Percentiles rank a stretch among this genome's conserved stretches.
Conservation (phyloP, 2,888 invertebrate species). For the Drosophila planitibia region DNA sequence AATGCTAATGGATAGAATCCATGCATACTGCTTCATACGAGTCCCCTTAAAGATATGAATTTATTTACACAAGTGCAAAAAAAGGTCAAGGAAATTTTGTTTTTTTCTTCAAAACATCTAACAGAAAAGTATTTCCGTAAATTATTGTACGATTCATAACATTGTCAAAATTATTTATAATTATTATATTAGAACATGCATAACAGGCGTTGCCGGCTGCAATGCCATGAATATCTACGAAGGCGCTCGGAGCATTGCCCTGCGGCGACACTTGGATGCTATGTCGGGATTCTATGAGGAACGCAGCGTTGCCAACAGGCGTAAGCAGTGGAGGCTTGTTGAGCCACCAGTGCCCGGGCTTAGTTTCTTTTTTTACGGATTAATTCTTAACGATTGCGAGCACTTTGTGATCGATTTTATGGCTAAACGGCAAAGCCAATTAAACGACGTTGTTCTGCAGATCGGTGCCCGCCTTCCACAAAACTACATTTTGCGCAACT, state of each 20-base stretch:
- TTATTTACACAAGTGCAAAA: background rate
- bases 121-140: background rate
- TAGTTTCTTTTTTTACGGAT: constrained; percentile 62
- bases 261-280: constrained; percentile 53
- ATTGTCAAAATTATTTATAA: constrained; percentile 23
- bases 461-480: constrained; percentile 91
- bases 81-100: background rate
- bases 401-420: constrained; percentile 64
- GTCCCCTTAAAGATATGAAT: background rate
- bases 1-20: background rate
- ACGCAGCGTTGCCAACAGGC: constrained; percentile 37
- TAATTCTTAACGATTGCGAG: constrained; percentile 56
- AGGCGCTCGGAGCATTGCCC: constrained; percentile 49
- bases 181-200: constrained; percentile 22
- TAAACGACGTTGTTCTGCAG: constrained; percentile 89
- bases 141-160: background rate
- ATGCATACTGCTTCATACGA: background rate
- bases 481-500: constrained; percentile 91
- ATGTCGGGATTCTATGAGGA: constrained; percentile 64
- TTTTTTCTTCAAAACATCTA: background rate
- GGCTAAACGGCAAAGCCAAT: background rate
- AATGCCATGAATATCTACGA: constrained; percentile 52
- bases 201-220: constrained; percentile 10
- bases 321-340: constrained; percentile 33
- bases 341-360: constrained; percentile 53